Evolutionary conservation across 2,113 vertebrate species (phyloP), one percentile per base, ranked within the genome.

Genomic region (Serinus canaria): DNA sequence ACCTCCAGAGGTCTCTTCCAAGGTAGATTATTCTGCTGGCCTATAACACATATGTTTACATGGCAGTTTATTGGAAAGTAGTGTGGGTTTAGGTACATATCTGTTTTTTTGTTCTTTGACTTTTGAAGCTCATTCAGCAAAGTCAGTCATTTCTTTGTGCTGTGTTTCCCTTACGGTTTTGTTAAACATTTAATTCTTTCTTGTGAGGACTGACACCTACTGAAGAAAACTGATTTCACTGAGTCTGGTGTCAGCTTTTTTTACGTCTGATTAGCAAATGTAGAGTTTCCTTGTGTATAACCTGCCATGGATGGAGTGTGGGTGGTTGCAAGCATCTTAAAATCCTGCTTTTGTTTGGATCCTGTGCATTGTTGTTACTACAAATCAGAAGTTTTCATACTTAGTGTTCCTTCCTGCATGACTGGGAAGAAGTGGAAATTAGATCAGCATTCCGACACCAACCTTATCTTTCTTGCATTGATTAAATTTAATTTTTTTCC

Each of bases 1-100:
- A 83, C 24, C 7, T 87, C 56, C 17, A 43, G 37, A 55, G 15
- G 15, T 50, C 60, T 28, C 50, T 75, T 75, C 66, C 50, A 60
- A 28, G 50, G 28, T 10, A 35, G 31, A 41, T 69, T 46, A 46
- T 60, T 92, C 20, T 67, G 12, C 47, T 78, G 50, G 31, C 39
- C 39, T 67, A 0, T 44, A 28, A 39, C 7, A 35, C 17, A 14
- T 17, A 16, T 2, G 8, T 16, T 73, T 59, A 31, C 0, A 4
- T 11, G 5, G 17, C 13, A 28, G 13, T 35, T 70, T 7, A 33
- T 24, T 67, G 44, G 41, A 47, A 75, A 33, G 13, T 56, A 44
- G 33, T 39, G 14, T 53, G 10, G 16, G 0, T 70, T 89, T 63
- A 41, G 21, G 11, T 67, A 35, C 5, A 1, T 58, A n/a, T 27